Evolutionary conservation across 2,797 vertebrate genomes (phyloP), one percentile per base, ranked within the genome.

Genomic region (Helicolenus hilgendorfi): DNA sequence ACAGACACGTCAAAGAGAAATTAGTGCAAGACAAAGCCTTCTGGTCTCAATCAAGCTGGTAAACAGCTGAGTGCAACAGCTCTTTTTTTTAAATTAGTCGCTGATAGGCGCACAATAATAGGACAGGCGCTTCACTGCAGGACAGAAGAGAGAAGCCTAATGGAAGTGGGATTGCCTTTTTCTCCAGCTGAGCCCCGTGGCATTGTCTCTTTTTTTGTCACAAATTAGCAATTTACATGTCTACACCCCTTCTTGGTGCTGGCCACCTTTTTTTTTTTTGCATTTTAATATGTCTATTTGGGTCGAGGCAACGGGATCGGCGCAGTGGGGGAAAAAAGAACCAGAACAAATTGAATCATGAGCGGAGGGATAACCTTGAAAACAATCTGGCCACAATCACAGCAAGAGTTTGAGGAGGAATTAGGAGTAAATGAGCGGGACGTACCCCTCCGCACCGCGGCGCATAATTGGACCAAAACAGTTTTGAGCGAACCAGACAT

Each of bases 221-320:
- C 90, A 95, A 95, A 97, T 96, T 92, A 95, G 88, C 87, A 93
- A 95, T 97, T 95, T 96, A 94, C 86, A 94, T 89, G 53, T 89
- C 85, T 71, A 49, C 84, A 81, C 83, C 33, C 59, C 22, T 35
- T 78, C 71, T 70, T 74, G 78, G 45, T 36, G 55, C 18, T 36
- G 31, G 26, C 38, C 72, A 87, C 72, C 72, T 92, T 92, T 88
- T 83, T 74, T 83, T 59, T 89, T 64, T 65, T n/a, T 77, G 65
- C 84, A 87, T 94, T 89, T 85, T 79, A 92, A 92, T 82, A 36
- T 24, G 22, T 49, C 60, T 59, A 41, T 90, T 87, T 81, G 76
- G 79, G 81, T 45, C 0, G 4, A 85, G 33, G 85, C 78, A 55
- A 75, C 7, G 4, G 45, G 38, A 88, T 72, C 14, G 38, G 18